Evolutionary conservation across 2,888 invertebrate genomes (phyloP), one percentile per base, ranked within the genome.

Genomic region (Spatulosminthurus flaviceps): DNA sequence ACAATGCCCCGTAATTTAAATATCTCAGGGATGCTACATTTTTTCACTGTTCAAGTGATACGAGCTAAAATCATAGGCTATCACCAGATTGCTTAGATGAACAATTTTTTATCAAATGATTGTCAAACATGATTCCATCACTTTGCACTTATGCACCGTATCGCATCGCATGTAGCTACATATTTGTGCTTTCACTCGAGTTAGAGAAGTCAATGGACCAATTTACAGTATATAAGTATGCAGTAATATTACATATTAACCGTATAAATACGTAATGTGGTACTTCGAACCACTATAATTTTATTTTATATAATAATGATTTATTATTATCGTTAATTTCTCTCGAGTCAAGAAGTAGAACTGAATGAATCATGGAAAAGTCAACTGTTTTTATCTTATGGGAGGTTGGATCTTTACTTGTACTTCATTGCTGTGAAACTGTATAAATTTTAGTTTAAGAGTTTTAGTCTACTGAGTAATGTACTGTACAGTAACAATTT

Each of bases 181-280:
- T 77, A 80, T 79, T 41, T 81, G 81, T 81, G 81, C 81, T 81
- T 81, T 71, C 61, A 79, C 69, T 77, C 76, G 78, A 81, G 81
- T 79, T 80, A 81, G 81, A 83, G 85, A 85, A 84, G 85, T 85
- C 85, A 82, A 78, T 84, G 84, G 84, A 84, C 84, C 84, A 83
- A 34, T 60, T 67, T 42, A 78, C 41, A 67, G 28, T 67, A 51
- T 19, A 13, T 5, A n/a, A n/a, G n/a, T n/a, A n/a, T n/a, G n/a
- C n/a, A n/a, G n/a, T n/a, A 19, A 19, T 51, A 19, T 51, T 51
- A 19, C 7, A 51, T 51, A 51, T 51, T 51, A 51, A 51, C n/a
- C 5, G 16, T 19, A 9, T 51, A 7, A 9, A 41, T 41, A 41
- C 13, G 13, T 51, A 11, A 11, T 51, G 16, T 51, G 51, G 51